These are phyloP conservation scores for Malacoctenus gilli DNA, from an alignment of 2,797 vertebrate genomes.

Conservation along the genomic window DNA sequence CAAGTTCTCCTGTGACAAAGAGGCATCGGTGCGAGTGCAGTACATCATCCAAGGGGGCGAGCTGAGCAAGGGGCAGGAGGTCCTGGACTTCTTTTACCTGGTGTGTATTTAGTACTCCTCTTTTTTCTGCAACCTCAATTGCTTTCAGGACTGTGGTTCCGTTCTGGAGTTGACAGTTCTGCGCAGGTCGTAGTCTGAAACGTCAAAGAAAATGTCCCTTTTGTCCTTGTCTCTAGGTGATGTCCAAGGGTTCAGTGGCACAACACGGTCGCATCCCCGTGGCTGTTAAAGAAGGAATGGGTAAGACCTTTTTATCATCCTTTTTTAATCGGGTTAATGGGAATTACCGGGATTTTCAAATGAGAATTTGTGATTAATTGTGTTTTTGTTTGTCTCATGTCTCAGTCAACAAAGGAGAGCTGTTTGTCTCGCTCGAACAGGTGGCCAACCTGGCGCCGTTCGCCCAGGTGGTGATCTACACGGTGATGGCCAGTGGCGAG, in stretches of 20 bases:
- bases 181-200: too few relatives aligned
- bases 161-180: too few relatives aligned
- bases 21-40: slow-evolving; percentile 50
- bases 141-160: too few relatives aligned
- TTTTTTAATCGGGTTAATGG: too few relatives aligned
- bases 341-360: too few relatives aligned
- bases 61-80: slow-evolving; percentile 60
- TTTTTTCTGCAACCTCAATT: too few relatives aligned
- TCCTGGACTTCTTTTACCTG: slow-evolving; percentile 82
- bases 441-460: slow-evolving; percentile 77
- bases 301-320: too few relatives aligned
- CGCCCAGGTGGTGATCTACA: slow-evolving; percentile 84
- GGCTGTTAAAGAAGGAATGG: slow-evolving; percentile 58
- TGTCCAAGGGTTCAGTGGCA: slow-evolving; percentile 84
- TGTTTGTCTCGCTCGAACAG: slow-evolving; percentile 68
- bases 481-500: slow-evolving; percentile 78
- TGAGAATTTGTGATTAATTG: neutral
- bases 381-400: slow-evolving; percentile 8
- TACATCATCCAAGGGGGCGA: slow-evolving; percentile 81
- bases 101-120: slow-evolving; percentile 58
- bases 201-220: too few relatives aligned
- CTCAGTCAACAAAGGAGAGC: slow-evolving; percentile 80
- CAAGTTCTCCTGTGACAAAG: slow-evolving; percentile 74
- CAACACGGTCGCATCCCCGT: slow-evolving; percentile 65
- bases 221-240: slow-evolving; percentile 75